Conservation (phyloP, 1,140 invertebrate genomes). For the Orussus abietinus region DNA sequence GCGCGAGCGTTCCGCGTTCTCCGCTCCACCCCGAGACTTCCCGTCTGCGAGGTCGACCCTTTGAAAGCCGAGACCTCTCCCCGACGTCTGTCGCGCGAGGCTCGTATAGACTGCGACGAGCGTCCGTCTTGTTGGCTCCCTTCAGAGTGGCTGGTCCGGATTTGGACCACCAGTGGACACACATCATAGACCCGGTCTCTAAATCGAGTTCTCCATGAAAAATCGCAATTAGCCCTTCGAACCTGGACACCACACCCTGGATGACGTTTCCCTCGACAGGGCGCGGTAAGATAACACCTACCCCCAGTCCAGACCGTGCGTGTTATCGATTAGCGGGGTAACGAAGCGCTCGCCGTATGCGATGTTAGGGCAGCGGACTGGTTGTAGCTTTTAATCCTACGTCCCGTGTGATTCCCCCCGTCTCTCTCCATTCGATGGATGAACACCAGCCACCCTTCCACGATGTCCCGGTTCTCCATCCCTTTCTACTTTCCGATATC, state of each 20-base stretch:
- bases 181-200: too few species aligned
- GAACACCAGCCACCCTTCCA: too few species aligned
- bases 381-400: conserved; percentile 24
- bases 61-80: conserved; percentile 6
- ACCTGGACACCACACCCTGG: conserved; percentile 4
- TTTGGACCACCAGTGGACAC: too few species aligned
- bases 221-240: conserved; percentile 9
- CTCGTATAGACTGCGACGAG: not conserved
- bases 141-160: too few species aligned
- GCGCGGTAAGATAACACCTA: conserved; percentile 11
- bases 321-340: conserved; percentile 25
- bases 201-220: too few species aligned
- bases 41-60: not conserved
- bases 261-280: not conserved
- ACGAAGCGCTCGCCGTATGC: conserved; percentile 6
- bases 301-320: conserved; percentile 15
- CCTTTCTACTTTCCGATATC: conserved; percentile 14
- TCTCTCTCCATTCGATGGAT: conserved; percentile 2
- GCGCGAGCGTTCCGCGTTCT: too few species aligned
- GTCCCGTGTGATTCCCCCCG: conserved; percentile 11
- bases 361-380: conserved; percentile 7
- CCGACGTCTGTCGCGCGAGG: not conserved
- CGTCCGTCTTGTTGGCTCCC: not conserved
- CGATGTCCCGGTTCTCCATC: too few species aligned
- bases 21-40: too few species aligned